Evolutionary conservation across 2,113 vertebrate genomes (phyloP), one percentile per base, ranked within the genome.

Genomic region (Romanogobio albipinnatus): DNA sequence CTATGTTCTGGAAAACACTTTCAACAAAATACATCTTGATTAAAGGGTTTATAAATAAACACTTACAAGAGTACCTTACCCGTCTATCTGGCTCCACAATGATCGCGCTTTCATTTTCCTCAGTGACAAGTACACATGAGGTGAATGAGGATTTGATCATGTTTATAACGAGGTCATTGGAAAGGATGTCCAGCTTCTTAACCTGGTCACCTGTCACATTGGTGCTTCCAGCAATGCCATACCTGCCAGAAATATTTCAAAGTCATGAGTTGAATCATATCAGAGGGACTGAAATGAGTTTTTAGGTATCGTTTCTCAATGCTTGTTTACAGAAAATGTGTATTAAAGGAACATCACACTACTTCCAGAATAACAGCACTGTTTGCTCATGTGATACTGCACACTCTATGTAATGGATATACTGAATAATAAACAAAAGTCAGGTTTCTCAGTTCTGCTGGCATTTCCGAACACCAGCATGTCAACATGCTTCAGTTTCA

Each of bases 161-260:
- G 89, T 99, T 99, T 86, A 98, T 92, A 85, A 99, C 96, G 90
- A 99, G 90, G 89, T 99, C 97, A 70, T 99, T 99, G 91, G 98
- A 97, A 87, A 99, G 96, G 82, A 99, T 89, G 36, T 99, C 98
- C 89, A 99, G 85, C 87, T 99, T 99, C 94, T 99, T 99, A 3
- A 99, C 98, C 89, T 99, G 96, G 83, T 99, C 98, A 13, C 98
- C 97, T 0, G 98, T 99, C 88, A 99, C 96, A 1, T 99, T 99
- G 88, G 96, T 97, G 89, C 95, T 97, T 19, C 98, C 98, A 59
- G 96, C 96, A 84, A 99, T 98, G 85, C 98, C 98, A 79, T 97
- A 99, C 5, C 98, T 99, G 15, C 24, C 19, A 76, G 84, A 68
- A 36, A 36, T 5, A 6, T 71, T 43, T 8, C 36, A 45, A n/a